phyloP scores from a whole-genome alignment of 2,888 invertebrate genomes.

The Amphipoea oculea region DNA sequence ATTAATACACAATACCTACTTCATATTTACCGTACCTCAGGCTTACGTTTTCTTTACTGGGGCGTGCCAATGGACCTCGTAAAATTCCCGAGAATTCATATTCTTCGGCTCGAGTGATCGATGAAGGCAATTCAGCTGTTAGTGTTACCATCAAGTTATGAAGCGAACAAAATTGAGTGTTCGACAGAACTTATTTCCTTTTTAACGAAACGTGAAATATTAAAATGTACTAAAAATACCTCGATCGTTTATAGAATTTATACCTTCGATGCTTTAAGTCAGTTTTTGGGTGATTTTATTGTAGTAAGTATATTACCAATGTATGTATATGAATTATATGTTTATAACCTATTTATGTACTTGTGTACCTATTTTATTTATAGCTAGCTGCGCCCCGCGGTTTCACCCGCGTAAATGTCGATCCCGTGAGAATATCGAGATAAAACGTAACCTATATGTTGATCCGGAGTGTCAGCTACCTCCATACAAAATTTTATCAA shows the following conservation, averaged over 20 bases:
- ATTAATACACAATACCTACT: slow-evolving; percentile 32
- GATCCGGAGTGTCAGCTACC: no score
- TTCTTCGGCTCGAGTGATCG: slow-evolving; percentile 65
- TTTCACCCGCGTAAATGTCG: no score
- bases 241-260: slow-evolving; percentile 11
- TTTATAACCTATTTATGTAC: not conserved
- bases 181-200: slow-evolving; percentile 46
- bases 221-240: slow-evolving; percentile 9
- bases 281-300: not conserved
- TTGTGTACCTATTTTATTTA: not conserved
- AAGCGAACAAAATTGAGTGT: slow-evolving; percentile 50
- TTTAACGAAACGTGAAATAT: slow-evolving; percentile 32
- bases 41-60: slow-evolving; percentile 75
- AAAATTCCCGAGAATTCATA: slow-evolving; percentile 63
- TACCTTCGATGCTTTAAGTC: slow-evolving; percentile 12
- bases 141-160: slow-evolving; percentile 57
- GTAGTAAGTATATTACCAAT: not conserved
- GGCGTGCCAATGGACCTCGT: slow-evolving; percentile 67
- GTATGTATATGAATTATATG: no score
- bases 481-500: no score
- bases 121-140: slow-evolving; percentile 66
- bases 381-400: not conserved
- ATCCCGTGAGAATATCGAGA: no score
- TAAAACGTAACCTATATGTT: no score
- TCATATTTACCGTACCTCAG: slow-evolving; percentile 62